A percentile compares a stretch with the other conserved stretches of the same genome.
phyloP scores from a whole-genome alignment of 2,888 invertebrate species.

The Lasius fuliginosus region DNA sequence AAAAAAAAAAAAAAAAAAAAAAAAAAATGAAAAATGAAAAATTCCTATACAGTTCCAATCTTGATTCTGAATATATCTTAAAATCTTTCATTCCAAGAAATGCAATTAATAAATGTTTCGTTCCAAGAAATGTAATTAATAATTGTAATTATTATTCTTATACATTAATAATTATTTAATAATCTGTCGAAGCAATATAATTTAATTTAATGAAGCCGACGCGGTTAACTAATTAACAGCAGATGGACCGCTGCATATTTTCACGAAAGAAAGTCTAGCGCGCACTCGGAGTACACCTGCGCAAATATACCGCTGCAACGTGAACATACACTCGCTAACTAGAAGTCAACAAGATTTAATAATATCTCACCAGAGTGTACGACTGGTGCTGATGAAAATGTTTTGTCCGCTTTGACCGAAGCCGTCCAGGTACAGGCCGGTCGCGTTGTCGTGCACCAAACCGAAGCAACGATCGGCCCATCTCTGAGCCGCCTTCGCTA shows the following conservation, averaged over 20 bases:
- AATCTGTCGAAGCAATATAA: constrained; percentile 2
- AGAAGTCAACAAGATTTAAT: constrained; percentile 53
- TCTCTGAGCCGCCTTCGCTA: constrained; percentile 91
- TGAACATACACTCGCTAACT: constrained; percentile 35
- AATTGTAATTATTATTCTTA: too few relatives aligned
- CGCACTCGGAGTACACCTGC: not conserved
- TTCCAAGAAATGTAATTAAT: too few relatives aligned
- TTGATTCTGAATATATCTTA: not conserved
- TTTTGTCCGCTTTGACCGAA: constrained; percentile 94
- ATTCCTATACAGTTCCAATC: not conserved
- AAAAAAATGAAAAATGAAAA: too few relatives aligned
- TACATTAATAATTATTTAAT: not conserved
- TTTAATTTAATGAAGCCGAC: constrained; percentile 8
- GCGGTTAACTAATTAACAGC: constrained; percentile 16
- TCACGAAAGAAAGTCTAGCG: constrained; percentile 13
- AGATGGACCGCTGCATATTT: constrained; percentile 26
- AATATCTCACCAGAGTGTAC: constrained; percentile 91
- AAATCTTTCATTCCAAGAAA: not conserved
- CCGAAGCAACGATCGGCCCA: constrained; percentile 92
- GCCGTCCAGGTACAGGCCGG: constrained; percentile 89
- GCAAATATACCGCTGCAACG: constrained; percentile 29
- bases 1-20: too few relatives aligned
- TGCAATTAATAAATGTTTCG: not conserved
- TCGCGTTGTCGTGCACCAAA: constrained; percentile 90
- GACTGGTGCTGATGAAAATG: constrained; percentile 92